Evolutionary conservation across 2,797 vertebrate species (phyloP).

Genomic region (Karalla daura): DNA sequence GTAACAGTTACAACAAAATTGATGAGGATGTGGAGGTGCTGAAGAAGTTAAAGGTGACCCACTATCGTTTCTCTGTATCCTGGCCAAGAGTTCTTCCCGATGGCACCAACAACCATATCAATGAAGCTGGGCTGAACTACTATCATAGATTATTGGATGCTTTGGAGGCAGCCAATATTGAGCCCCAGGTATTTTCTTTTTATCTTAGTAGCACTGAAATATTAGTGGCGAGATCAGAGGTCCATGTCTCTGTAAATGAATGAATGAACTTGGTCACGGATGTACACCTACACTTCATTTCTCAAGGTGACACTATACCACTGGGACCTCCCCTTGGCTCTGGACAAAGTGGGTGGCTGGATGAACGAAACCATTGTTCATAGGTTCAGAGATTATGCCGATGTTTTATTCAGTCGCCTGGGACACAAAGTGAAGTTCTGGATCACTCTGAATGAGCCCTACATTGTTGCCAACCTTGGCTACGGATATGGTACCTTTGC

Average conservation of each 20-base stretch:
- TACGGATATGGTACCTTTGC: constrained; percentile 86
- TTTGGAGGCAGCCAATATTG: constrained; percentile 85
- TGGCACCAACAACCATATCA: constrained; percentile 85
- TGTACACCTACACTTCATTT: not conserved
- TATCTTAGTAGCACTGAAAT: too few relatives aligned
- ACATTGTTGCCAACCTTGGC: constrained; percentile 82
- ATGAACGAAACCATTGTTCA: constrained; percentile 86
- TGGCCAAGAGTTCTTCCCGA: constrained; percentile 91
- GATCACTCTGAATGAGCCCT: constrained; percentile 93
- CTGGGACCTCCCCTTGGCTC: constrained; percentile 90
- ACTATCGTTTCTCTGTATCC: constrained; percentile 92
- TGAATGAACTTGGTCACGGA: too few relatives aligned
- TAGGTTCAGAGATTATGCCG: constrained; percentile 87
- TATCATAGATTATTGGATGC: constrained; percentile 85
- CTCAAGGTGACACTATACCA: constrained; percentile 90
- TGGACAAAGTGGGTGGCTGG: constrained; percentile 88
- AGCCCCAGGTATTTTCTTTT: constrained; percentile 91
- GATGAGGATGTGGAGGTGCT: constrained; percentile 85
- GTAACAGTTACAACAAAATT: constrained; percentile 90
- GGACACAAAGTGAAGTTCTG: constrained; percentile 91
- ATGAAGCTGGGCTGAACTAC: constrained; percentile 86
- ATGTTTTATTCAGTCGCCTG: constrained; percentile 86
- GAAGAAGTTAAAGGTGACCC: constrained; percentile 83
- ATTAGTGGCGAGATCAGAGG: too few relatives aligned
- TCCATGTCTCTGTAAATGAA: too few relatives aligned